Conservation (phyloP, 2,888 invertebrate species). For the Dicranocentrus wangi region DNA sequence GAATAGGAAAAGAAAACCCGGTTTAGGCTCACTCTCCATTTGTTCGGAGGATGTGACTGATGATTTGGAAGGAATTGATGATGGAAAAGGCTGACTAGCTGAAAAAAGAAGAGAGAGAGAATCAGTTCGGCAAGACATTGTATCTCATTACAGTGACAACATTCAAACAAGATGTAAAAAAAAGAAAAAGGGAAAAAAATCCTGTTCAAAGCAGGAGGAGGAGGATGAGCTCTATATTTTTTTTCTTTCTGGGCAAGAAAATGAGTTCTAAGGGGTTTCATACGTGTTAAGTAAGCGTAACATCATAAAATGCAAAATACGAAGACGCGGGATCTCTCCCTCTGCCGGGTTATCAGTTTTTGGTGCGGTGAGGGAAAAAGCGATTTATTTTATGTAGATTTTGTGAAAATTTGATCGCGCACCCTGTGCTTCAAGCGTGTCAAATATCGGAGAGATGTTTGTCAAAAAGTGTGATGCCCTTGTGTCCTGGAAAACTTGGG, state of each 20-base stretch:
- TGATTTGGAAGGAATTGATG: constrained; percentile 72
- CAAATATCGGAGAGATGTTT: constrained; percentile 34
- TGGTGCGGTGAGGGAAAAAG: constrained; percentile 39
- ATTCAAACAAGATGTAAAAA: constrained; percentile 56
- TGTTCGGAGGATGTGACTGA: constrained; percentile 67
- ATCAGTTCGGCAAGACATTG: constrained; percentile 66
- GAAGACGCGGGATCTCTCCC: no score
- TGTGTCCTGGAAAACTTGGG: no score
- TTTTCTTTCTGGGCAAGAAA: constrained; percentile 29
- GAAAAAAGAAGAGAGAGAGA: constrained; percentile 33
- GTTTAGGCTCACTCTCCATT: constrained; percentile 40
- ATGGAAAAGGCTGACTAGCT: constrained; percentile 68
- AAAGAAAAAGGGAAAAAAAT: not conserved
- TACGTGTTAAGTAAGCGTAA: constrained; percentile 63
- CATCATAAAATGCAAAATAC: constrained; percentile 65
- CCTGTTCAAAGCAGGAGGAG: not conserved
- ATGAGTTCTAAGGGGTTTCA: constrained; percentile 56
- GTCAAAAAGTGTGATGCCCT: not conserved
- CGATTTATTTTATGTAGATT: constrained; percentile 64
- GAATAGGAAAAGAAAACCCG: not conserved
- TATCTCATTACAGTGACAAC: constrained; percentile 70
- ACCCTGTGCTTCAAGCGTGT: constrained; percentile 34
- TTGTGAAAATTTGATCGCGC: constrained; percentile 64
- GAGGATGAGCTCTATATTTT: not conserved
- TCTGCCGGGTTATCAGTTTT: no score